Conservation (phyloP, 2,888 invertebrate species). For the Pherbina coryleti region DNA sequence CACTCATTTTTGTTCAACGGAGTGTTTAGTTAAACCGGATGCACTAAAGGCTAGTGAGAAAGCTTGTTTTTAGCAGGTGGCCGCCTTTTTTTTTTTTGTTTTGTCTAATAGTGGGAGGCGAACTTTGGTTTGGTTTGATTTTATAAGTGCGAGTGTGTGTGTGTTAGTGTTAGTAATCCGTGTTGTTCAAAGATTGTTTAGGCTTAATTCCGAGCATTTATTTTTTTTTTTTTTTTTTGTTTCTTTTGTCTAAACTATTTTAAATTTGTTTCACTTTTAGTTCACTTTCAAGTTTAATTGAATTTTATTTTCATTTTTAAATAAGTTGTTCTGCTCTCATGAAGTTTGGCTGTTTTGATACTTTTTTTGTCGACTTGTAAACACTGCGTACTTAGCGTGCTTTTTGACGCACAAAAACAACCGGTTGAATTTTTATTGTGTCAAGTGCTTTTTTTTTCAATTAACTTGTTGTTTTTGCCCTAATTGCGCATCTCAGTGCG, state of each 20-base stretch:
- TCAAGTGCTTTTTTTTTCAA: constrained; percentile 9
- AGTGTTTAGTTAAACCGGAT: not conserved
- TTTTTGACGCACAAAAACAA: constrained; percentile 13
- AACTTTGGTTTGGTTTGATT: not conserved
- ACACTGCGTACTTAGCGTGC: not conserved
- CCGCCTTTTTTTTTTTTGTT: constrained; percentile 45
- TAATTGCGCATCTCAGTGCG: not conserved
- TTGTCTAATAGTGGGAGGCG: constrained; percentile 26
- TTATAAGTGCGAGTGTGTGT: not conserved
- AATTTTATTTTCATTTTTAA: not conserved
- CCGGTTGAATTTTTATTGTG: constrained; percentile 35
- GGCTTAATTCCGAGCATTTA: not conserved
- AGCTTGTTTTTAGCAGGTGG: constrained; percentile 4
- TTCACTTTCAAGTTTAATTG: not conserved
- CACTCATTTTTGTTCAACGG: not conserved
- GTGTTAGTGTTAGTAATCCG: constrained; percentile 13
- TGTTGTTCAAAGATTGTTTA: not conserved
- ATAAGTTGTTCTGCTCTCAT: not conserved
- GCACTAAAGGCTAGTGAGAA: not conserved
- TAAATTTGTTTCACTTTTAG: not conserved
- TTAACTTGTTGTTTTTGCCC: not conserved
- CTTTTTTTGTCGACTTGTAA: not conserved
- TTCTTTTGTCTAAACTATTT: not conserved
- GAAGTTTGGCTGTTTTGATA: not conserved
- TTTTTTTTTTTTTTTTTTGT: not conserved